Base-by-base conservation (phyloP, 2,888 invertebrate species). In the Latrodectus hesperus region DNA sequence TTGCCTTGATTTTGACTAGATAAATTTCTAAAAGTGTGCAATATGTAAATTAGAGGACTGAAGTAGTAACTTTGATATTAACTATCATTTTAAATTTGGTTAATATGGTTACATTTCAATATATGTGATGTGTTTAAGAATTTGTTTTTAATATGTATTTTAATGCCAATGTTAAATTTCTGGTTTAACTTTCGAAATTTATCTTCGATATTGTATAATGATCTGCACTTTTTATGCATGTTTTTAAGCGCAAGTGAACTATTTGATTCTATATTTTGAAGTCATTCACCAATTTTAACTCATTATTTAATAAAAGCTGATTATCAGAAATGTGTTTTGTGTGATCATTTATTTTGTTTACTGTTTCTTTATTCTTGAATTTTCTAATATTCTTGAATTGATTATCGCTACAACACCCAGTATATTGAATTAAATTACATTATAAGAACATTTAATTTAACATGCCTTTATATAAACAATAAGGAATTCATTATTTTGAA, bases 41-140 rank as follows among this genome's bases (percentile, higher is more conserved):
- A 87, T 87, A 87, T 81, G 71, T 87, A 71, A 76, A 85, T 79
- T 79, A n/a, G 53, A 75, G 70, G 2, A 52, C 67, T 74, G 67
- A 74, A 75, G 78, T 49, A 53, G 64, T 65, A 14, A 38, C 76
- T 65, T 22, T 17, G 60, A 68, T 79, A 64, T 53, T 70, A 70
- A 82, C 75, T 80, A 85, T 84, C n/a, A 74, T 77, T 77, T 84
- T 85, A 53, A 74, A 85, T 75, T 85, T 85, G 79, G 85, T 80
- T 80, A 70, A 80, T 70, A 75, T 73, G 65, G 73, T 84, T 84
- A 60, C 73, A 79, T 68, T 70, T 52, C 11, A 72, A 60, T 26
- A 67, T 77, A 77, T 87, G 76, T 87, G 76, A 87, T 87, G 81
- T 65, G 72, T 87, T 86, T 72, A 80, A 72, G 60, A 51, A 81